Evolutionary conservation across 2,113 vertebrate species (phyloP).

Genomic region (Lathamus discolor): DNA sequence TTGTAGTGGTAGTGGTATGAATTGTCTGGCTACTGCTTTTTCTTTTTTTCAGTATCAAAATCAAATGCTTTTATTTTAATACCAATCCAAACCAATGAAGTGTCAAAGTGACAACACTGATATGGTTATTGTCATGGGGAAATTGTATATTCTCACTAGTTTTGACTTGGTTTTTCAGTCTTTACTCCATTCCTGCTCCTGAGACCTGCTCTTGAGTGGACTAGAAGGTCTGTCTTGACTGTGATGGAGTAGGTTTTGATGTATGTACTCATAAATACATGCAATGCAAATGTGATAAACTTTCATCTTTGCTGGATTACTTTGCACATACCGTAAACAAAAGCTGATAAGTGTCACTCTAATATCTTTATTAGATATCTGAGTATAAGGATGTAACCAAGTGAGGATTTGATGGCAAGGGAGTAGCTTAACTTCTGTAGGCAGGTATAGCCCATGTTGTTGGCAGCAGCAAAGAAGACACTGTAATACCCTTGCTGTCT

Average conservation of each 20-base stretch:
- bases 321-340: background rate
- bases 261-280: fast-evolving
- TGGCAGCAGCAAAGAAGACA: background rate
- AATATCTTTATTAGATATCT: background rate
- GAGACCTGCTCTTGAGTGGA: background rate
- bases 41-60: background rate
- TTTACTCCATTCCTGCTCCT: background rate
- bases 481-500: background rate
- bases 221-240: background rate
- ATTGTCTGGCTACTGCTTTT: background rate
- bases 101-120: background rate
- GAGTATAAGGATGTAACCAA: background rate
- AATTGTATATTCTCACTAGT: background rate
- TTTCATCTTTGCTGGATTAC: background rate
- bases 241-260: background rate
- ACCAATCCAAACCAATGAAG: background rate
- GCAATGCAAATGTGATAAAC: background rate
- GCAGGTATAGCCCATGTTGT: background rate
- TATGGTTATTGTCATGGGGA: background rate
- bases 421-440: background rate
- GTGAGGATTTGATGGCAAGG: background rate
- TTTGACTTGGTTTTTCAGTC: background rate
- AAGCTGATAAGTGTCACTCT: background rate
- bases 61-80: background rate
- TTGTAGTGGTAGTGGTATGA: background rate